phyloP scores from a whole-genome alignment of 2,113 vertebrate genomes.

The Coryphaenoides rupestris region DNA sequence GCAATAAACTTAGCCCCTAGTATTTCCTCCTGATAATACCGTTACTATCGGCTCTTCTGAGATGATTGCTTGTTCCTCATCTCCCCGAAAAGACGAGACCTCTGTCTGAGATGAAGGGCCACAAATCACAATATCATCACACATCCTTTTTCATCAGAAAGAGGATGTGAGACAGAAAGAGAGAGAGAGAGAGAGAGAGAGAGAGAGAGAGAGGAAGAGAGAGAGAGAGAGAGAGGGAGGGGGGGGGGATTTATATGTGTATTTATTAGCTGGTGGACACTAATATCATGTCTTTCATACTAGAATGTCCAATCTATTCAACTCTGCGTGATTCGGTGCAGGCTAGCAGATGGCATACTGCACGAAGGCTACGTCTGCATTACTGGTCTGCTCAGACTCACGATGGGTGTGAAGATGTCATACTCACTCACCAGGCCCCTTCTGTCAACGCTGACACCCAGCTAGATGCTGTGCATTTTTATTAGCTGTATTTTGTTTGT shows the following conservation, averaged over 20 bases:
- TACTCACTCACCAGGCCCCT: slow-evolving; percentile 20
- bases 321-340: slow-evolving; percentile 43
- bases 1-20: not conserved
- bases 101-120: slow-evolving; percentile 34
- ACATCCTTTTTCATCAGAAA: slow-evolving; percentile 36
- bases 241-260: no score
- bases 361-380: slow-evolving; percentile 46
- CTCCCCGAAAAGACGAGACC: slow-evolving; percentile 21
- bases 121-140: slow-evolving; percentile 28
- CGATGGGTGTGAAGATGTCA: slow-evolving; percentile 48
- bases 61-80: slow-evolving; percentile 25
- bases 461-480: no score
- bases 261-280: slow-evolving; percentile 29
- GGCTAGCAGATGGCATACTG: slow-evolving; percentile 59
- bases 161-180: slow-evolving; percentile 9
- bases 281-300: slow-evolving; percentile 49
- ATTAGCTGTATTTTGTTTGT: no score
- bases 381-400: slow-evolving; percentile 46
- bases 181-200: slow-evolving; percentile 4
- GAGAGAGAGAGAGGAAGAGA: not conserved
- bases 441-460: no score
- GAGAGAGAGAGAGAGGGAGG: no score
- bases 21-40: slow-evolving; percentile 21
- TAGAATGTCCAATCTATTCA: slow-evolving; percentile 51
- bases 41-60: slow-evolving; percentile 9